phyloP scores from a whole-genome alignment of 37 sponge, comb jelly and placozoan genomes.

The Bolinopsis microptera region DNA sequence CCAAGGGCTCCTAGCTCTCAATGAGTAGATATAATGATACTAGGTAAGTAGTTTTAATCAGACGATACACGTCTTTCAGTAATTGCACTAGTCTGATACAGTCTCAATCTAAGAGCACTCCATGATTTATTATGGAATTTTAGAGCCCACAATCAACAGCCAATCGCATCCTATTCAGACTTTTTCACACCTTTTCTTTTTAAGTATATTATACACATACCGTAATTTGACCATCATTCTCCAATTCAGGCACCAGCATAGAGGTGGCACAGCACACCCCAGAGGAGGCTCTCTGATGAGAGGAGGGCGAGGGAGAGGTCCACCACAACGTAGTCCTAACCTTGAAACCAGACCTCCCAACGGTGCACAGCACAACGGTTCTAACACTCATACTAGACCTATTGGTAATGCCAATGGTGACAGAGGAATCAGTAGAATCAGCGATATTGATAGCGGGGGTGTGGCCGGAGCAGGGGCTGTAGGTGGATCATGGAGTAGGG shows the following conservation, averaged over 20 bases:
- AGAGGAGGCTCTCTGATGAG: background rate
- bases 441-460: background rate
- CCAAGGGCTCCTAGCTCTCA: background rate
- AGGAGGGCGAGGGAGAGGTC: background rate
- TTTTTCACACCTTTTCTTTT: too few relatives aligned
- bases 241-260: background rate
- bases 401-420: background rate
- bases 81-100: background rate
- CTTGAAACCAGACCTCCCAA: background rate
- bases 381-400: background rate
- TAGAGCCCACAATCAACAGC: too few relatives aligned
- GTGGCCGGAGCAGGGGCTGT: background rate
- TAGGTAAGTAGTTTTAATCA: slow-evolving; percentile 34
- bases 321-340: background rate
- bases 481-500: background rate
- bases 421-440: background rate
- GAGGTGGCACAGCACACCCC: background rate
- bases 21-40: slow-evolving; percentile 6
- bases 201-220: background rate
- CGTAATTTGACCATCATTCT: background rate
- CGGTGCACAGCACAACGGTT: background rate
- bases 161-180: background rate
- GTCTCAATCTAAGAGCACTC: background rate
- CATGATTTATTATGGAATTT: too few relatives aligned
- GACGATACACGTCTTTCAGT: background rate